Base-by-base conservation (phyloP, 2,888 invertebrate species). In the Plagodis dolabraria region DNA sequence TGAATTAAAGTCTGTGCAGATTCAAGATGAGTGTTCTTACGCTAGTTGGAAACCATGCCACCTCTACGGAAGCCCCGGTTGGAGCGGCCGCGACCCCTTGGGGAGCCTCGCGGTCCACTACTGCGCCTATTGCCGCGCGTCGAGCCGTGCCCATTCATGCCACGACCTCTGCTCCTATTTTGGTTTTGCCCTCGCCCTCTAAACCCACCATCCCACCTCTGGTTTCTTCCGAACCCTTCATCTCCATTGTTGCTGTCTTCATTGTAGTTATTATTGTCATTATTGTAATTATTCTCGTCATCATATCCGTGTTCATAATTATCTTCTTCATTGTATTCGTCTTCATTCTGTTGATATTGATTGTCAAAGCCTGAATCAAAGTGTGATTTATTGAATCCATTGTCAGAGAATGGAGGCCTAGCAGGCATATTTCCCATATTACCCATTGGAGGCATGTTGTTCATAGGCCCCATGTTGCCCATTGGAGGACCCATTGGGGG, bases 21-120 rank as follows among this genome's bases (percentile, higher is more conserved):
- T 74, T 68, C 70, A 67, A 58, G 67, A 60, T 64, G 58, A 58
- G 57, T 64, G 49, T 53, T 12, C 64, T 63, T 70, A 65, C 70
- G 70, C 77, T 89, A 90, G 75, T 89, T 92, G 64, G 87, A 75
- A 57, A 83, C 76, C 60, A 87, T 89, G 42, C 85, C 83, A 44
- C 92, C 92, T 74, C 93, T 82, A 67, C 93, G 83, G 70, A 88
- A 93, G 68, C 73, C 75, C 64, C 91, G 77, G 66, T 83, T 85
- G 40, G 75, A 65, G 2, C 86, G 79, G 10, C 87, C 83, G 8
- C 90, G 79, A 47, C 74, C 77, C 71, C 91, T 81, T 6, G 86
- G 76, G 0, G 82, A 70, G 7, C 90, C 86, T 8, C 90, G 85
- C 6, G 75, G 68, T 36, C 67, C 67, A 47, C 75, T 76, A 2